These are phyloP conservation scores for Micrasema minimum DNA, from an alignment of 1,140 invertebrate species.

Conservation along the genomic window DNA sequence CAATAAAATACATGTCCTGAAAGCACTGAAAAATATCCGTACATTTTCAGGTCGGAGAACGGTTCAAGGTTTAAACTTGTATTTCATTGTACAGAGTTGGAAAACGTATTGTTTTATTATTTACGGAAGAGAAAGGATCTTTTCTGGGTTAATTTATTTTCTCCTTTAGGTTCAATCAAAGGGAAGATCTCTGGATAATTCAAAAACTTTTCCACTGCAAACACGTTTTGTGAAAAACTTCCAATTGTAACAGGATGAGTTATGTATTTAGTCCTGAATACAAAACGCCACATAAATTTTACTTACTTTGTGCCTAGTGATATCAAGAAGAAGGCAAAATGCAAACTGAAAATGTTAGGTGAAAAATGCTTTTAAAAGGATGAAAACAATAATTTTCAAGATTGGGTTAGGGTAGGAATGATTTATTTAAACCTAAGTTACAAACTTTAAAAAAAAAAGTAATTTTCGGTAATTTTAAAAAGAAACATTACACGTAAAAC, in stretches of 20 bases:
- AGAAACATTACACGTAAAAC: too few species aligned
- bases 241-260: background rate
- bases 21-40: background rate
- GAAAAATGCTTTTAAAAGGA: too few species aligned
- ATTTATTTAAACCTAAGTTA: too few species aligned
- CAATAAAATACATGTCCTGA: background rate
- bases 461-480: too few species aligned
- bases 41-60: background rate
- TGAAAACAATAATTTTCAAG: too few species aligned
- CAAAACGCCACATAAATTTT: background rate
- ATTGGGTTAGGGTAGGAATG: too few species aligned
- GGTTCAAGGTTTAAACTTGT: background rate
- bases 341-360: too few species aligned
- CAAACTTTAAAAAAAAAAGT: too few species aligned
- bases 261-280: background rate
- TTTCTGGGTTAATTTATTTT: conserved; percentile 10
- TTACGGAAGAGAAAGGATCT: background rate
- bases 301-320: background rate
- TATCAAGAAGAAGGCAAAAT: background rate
- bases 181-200: conserved; percentile 27
- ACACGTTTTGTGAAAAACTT: conserved; percentile 1
- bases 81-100: background rate
- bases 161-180: background rate
- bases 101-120: conserved; percentile 19
- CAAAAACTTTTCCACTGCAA: conserved; percentile 1